Conservation (phyloP, 2,888 invertebrate species). For the Calameuta filiformis region DNA sequence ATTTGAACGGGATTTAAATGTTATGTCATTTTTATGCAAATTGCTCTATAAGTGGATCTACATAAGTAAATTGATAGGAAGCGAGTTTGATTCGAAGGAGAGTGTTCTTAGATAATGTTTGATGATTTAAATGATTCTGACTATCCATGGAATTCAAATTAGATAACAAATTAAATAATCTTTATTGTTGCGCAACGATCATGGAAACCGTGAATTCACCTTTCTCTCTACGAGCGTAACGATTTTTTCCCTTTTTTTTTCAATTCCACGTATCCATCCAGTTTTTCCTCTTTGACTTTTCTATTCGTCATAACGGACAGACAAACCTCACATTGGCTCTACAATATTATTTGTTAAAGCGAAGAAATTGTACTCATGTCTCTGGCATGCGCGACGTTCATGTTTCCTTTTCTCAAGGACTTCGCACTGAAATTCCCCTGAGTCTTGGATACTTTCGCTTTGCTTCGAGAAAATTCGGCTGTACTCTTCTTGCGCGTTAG, state of each 20-base stretch:
- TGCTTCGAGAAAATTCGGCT: background rate
- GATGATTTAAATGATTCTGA: no score
- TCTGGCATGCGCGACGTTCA: background rate
- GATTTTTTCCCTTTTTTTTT: background rate
- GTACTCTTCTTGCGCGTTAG: background rate
- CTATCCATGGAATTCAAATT: background rate
- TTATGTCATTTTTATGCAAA: no score
- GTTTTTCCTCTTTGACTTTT: background rate
- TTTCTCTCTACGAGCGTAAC: background rate
- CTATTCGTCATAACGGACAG: background rate
- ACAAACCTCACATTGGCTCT: background rate
- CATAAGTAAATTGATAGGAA: no score
- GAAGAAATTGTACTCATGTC: background rate
- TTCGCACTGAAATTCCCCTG: background rate
- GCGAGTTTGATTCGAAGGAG: no score
- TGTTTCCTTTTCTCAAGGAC: background rate
- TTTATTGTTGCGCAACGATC: background rate
- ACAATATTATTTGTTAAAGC: background rate
- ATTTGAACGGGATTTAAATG: no score
- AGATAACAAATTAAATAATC: background rate
- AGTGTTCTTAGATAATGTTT: no score
- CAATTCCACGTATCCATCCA: no score
- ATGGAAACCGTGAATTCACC: background rate
- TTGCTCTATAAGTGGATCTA: no score
- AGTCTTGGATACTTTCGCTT: background rate